Conservation (phyloP, 1,140 invertebrate species). For the Caenorhabditis elegans region DNA sequence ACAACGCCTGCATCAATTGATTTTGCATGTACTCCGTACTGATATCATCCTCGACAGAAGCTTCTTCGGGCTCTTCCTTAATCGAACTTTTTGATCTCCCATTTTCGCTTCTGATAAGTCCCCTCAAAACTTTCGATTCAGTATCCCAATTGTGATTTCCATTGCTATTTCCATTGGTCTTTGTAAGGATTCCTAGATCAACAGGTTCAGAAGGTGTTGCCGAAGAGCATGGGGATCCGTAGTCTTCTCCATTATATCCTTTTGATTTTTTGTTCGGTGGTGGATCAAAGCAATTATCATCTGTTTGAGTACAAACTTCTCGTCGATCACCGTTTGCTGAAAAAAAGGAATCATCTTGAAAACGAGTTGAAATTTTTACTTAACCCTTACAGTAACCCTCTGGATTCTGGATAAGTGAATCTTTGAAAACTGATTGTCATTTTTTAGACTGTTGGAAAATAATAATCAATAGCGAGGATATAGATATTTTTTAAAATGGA, state of each 20-base stretch:
- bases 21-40: neutral
- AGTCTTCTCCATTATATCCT: neutral
- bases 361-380: no score
- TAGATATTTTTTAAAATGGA: no score
- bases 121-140: neutral
- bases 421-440: no score
- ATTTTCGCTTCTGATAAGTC: neutral
- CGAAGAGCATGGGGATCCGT: neutral
- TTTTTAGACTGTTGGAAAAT: no score
- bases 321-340: neutral
- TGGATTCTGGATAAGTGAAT: no score
- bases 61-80: neutral
- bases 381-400: no score
- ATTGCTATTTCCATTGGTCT: neutral
- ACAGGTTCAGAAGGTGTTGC: neutral
- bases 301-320: neutral
- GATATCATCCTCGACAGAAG: neutral
- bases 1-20: neutral
- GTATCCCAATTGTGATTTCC: neutral
- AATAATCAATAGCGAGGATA: no score
- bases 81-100: neutral
- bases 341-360: no score
- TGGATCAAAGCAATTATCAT: neutral
- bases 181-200: neutral
- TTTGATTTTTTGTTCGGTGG: neutral